Base-by-base conservation (phyloP, 2,888 invertebrate species). In the Taphrorychus bicolor region DNA sequence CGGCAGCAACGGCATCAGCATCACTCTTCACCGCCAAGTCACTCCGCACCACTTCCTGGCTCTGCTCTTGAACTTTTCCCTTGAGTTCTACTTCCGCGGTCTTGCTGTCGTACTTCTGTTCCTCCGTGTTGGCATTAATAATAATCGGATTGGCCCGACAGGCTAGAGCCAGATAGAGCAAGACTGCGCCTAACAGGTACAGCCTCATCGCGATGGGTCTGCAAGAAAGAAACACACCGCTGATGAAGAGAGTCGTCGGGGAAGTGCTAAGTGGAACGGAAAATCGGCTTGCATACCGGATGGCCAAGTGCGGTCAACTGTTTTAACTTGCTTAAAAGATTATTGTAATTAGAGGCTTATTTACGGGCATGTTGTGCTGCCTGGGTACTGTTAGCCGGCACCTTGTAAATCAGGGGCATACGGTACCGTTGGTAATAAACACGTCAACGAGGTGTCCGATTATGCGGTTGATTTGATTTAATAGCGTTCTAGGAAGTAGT, bases 101-200 rank as follows among this genome's bases (percentile, higher is more conserved):
- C 2, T 41, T 52, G 9, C 18, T 32, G 40, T 60, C 41, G 9
- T 40, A 19, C 54, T 5, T 56, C 14, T 64, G 24, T 1, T 52
- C 74, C 24, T 60, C 57, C 5, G 74, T 70, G 11, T 75, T 72
- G 22, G 75, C 76, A 52, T 71, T 66, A 5, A 72, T 72, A 5
- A 73, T 59, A 40, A 79, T 75, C 3, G 80, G 80, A 54, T 71
- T 78, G 22, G 78, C 72, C 23, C 73, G 74, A 52, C 76, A 75
- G 48, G 77, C 57, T 21, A 80, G 64, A 59, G 77, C 73, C 14
- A 81, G 73, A 76, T 78, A 80, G 56, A 80, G 53, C 9, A 69
- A 69, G 48, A 78, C 74, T 70, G 80, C 75, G 73, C 77, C 75
- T 59, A 81, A 70, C 59, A 80, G 71, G 72, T 77, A 75, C 72